Conservation (phyloP, 2,888 invertebrate genomes). For the Punctoribates punctum region DNA sequence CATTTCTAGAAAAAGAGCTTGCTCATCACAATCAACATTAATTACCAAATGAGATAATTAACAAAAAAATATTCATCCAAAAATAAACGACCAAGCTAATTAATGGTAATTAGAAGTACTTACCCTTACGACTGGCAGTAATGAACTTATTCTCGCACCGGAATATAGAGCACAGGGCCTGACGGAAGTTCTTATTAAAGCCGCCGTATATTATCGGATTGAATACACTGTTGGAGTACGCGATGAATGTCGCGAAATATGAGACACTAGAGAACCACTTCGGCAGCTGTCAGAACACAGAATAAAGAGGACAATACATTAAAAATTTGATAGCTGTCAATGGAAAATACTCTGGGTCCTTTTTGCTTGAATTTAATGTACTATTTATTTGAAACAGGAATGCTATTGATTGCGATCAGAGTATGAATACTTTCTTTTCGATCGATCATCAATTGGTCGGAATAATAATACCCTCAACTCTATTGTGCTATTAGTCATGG, state of each 20-base stretch:
- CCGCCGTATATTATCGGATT: constrained; percentile 56
- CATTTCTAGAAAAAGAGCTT: too few species aligned
- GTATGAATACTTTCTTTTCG: too few species aligned
- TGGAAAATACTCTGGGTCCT: not conserved
- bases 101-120: not conserved
- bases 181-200: constrained; percentile 55
- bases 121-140: not conserved
- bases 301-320: not conserved
- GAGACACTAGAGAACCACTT: constrained; percentile 52
- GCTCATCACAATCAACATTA: too few species aligned
- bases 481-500: too few species aligned
- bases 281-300: constrained; percentile 50
- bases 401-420: too few species aligned
- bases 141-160: not conserved
- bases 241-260: constrained; percentile 54
- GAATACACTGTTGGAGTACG: constrained; percentile 54
- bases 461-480: too few species aligned
- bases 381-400: too few species aligned
- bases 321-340: constrained; percentile 11
- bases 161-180: constrained; percentile 50
- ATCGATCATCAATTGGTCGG: too few species aligned
- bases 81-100: not conserved
- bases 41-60: too few species aligned
- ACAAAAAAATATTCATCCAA: not conserved
- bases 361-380: too few species aligned